phyloP scores from a whole-genome alignment of 2,113 vertebrate species.

The Oriolus oriolus region DNA sequence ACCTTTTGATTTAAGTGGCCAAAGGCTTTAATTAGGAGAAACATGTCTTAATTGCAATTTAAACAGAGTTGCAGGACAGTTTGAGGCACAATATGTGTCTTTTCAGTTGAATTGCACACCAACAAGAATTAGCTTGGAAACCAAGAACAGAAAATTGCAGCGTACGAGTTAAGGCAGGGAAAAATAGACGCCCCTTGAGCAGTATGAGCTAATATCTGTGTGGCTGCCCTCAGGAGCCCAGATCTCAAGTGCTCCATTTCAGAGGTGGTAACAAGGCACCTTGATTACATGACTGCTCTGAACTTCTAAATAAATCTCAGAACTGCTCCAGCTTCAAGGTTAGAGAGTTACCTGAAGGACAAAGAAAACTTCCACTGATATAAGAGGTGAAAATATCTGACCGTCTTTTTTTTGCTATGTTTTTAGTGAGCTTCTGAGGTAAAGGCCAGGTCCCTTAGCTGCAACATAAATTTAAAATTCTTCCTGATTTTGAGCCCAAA shows the following conservation, averaged over 20 bases:
- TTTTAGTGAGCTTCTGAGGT: background rate
- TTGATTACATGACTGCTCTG: slow-evolving; percentile 30
- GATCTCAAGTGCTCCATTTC: slow-evolving; percentile 13
- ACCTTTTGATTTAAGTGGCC: background rate
- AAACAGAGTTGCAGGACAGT: background rate
- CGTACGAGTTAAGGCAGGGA: background rate
- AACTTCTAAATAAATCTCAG: slow-evolving; percentile 34
- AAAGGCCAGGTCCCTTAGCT: background rate
- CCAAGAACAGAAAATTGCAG: background rate
- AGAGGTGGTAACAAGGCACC: slow-evolving; percentile 6
- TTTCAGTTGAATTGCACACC: background rate
- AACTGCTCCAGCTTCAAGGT: background rate
- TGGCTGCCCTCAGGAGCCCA: background rate
- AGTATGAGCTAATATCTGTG: background rate
- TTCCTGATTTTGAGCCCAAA: background rate
- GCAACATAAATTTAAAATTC: background rate
- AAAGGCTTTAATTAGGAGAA: background rate
- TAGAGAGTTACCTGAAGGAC: background rate
- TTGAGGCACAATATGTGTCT: background rate
- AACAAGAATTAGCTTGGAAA: background rate
- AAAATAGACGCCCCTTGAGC: background rate
- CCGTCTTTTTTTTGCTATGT: background rate
- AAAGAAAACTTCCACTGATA: background rate
- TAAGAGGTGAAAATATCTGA: background rate
- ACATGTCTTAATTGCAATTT: background rate